Evolutionary conservation across 2,888 invertebrate species (phyloP), one percentile per base, ranked within the genome.

Genomic region (Cephus pulcher): DNA sequence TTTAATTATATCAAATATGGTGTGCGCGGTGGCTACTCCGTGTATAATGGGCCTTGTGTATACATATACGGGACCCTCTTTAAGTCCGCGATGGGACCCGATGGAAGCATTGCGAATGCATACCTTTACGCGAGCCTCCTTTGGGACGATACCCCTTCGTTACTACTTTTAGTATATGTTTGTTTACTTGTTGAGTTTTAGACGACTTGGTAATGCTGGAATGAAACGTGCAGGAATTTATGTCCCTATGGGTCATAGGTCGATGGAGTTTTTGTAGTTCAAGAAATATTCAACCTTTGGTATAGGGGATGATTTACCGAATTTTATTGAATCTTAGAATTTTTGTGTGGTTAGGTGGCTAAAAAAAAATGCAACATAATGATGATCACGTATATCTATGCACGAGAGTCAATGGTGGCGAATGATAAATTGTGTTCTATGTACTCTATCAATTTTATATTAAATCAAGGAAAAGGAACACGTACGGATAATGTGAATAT

Each of bases 1-100:
- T 90, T 91, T 91, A 91, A 91, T 91, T 91, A 90, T 90, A 89
- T 91, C 90, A 88, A 90, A 90, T 91, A 91, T 88, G 90, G 90
- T 89, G 88, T 84, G 87, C 86, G 82, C 75, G 68, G 30, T 40
- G 74, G 77, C 79, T 76, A 80, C 84, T 82, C 82, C 81, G 83
- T 83, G 85, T 84, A 84, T 83, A 85, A 84, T 84, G 83, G 75
- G 80, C 70, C 79, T 74, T 80, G 82, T 78, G 80, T 78, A 79
- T 79, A 79, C 33, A 34, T 79, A 79, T 56, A 34, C 76, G 70
- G 33, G 75, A 34, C 73, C 76, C 78, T 78, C 69, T 79, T 69
- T 81, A 78, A 75, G 75, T 81, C 78, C 75, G 76, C 78, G 80
- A 74, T 69, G 69, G 70, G 69, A 37, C 75, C 56, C 56, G 56